phyloP scores from a whole-genome alignment of 2,113 vertebrate genomes.

The Mystacornis crossleyi region DNA sequence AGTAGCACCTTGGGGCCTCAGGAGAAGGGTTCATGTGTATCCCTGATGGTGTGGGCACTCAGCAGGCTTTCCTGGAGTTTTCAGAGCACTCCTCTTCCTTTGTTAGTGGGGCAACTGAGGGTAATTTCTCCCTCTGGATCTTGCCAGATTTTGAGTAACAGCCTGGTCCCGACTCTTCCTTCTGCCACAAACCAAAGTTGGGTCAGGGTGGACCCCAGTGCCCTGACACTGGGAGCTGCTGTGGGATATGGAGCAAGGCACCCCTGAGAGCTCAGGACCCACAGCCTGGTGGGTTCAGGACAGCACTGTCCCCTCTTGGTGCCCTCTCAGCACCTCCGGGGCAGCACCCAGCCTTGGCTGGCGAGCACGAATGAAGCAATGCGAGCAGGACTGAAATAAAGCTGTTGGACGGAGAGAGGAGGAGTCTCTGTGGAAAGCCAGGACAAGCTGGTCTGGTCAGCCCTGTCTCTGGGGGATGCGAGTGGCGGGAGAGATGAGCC shows the following conservation, averaged over 20 bases:
- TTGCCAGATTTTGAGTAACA: background rate
- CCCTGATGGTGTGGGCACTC: background rate
- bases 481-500: background rate
- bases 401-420: background rate
- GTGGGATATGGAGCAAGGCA: background rate
- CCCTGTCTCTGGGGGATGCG: background rate
- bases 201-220: background rate
- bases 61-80: background rate
- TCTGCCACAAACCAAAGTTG: background rate
- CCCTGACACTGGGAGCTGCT: background rate
- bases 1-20: background rate
- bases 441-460: background rate
- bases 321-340: background rate
- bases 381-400: fast-evolving
- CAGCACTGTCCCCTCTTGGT: background rate
- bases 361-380: fast-evolving
- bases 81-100: background rate
- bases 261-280: background rate
- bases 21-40: background rate
- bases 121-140: background rate
- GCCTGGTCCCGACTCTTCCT: background rate
- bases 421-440: background rate
- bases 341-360: background rate
- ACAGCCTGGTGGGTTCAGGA: background rate
- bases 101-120: background rate